Evolutionary conservation across 2,888 invertebrate species (phyloP), one percentile per base, ranked within the genome.

Genomic region (Megalurothrips usitatus): DNA sequence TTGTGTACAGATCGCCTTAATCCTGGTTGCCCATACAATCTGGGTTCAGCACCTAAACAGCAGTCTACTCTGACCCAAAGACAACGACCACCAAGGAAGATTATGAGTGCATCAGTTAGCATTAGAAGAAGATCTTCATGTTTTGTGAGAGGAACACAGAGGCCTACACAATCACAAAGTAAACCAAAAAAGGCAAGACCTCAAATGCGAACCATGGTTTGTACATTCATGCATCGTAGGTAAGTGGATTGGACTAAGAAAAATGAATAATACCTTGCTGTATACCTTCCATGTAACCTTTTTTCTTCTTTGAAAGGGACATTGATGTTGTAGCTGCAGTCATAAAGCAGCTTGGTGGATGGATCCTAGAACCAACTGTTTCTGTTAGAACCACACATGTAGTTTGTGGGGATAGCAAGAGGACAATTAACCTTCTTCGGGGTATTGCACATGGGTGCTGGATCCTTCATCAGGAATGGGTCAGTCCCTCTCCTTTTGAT

Each of bases 201-300:
- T 75, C 23, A 75, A 75, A 75, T 75, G 26, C 68, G 23, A 1
- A 75, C 68, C 1, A 75, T 75, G 68, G 68, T 75, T 1, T 75
- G 68, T 26, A 75, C 68, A 75, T 75, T 75, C 26, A 75, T 75
- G 68, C 68, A 75, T 26, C 68, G 68, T 12, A 75, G 68, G 68
- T 75, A 26, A 75, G 26, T 75, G 14, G 17, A 58, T 17, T 6
- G 4, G n/a, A 58, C 11, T 19, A 17, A 58, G 4, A n/a, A 58
- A 58, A n/a, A 75, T 26, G 12, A 2, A n/a, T 68, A 11, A 68
- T 68, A 8, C 2, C 4, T 23, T 8, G n/a, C 23, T 10, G 10
- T 26, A 10, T 26, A 26, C 1, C 8, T 75, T 75, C 10, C 0
- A 12, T 58, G 58, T 4, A 19, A 14, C n/a, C 14, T 75, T 23